Evolutionary conservation across 1,140 invertebrate species (phyloP), one percentile per base, ranked within the genome.

Genomic region (Eriosoma lanigerum): DNA sequence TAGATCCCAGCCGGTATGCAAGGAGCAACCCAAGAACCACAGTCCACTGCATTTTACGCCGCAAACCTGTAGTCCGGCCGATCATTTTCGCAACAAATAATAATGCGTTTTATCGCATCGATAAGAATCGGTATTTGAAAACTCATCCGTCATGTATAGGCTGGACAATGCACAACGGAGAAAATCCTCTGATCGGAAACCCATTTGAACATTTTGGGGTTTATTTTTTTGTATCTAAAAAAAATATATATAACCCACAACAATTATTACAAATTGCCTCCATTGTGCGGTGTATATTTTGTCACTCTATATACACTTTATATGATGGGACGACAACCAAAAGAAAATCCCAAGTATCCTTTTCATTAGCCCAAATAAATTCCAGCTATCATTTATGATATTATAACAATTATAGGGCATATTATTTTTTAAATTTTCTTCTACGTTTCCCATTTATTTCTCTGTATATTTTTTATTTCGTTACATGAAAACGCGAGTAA

Each of bases 11-110:
- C 21, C 24, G 75, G 17, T 46, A 48, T 9, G 38, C 54, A 19
- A 78, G 9, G 15, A 78, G 13, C 21, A 78, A 29, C 44, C 17
- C 75, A 19, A 78, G 56, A 78, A 78, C 75, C 21, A 46, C 54
- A 32, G 24, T 26, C 32, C 54, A 32, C 21, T 46, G 54, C 75
- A 62, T 78, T 26, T 29, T 44, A 21, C 5, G 15, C 32, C 52
- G 72, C 50, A 29, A 52, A 29, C 48, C 48, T 52, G 46, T 52
- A 17, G 46, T n/a, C 68, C n/a, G n/a, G n/a, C 13, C 8, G 26
- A 29, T 72, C 44, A 68, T 68, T 68, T 48, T 68, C 1, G 68
- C 5, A 12, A 50, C 48, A n/a, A 24, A 26, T 50, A 50, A 72
- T 24, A 48, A 46, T 68, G 26, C 24, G 52, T 58, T 75, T 58